phyloP scores from a whole-genome alignment of 37 sponge, comb jelly and placozoan species.

The Axinella damicornis region DNA sequence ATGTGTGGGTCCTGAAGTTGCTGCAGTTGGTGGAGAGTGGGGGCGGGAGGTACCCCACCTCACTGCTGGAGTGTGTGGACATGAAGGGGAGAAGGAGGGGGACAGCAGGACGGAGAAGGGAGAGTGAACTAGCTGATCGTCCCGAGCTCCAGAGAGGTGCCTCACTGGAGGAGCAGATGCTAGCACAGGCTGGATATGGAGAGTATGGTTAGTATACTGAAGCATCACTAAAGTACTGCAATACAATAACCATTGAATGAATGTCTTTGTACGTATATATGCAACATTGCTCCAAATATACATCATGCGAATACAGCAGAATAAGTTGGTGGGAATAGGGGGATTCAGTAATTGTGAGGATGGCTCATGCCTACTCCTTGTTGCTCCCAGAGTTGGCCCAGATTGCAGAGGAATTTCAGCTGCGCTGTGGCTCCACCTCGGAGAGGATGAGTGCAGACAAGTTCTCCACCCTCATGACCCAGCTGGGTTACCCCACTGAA shows the following conservation, averaged over 20 bases:
- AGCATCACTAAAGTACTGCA: too few relatives aligned
- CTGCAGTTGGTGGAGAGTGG: conserved; percentile 12
- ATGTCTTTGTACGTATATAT: too few relatives aligned
- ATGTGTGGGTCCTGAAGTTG: background rate
- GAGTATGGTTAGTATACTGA: conserved; percentile 42
- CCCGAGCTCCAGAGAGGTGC: background rate
- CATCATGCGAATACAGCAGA: too few relatives aligned
- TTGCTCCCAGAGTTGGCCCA: conserved; percentile 50
- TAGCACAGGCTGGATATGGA: conserved; percentile 53
- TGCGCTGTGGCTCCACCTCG: conserved; percentile 39
- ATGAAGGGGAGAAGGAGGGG: background rate
- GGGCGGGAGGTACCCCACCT: background rate
- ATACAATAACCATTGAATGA: too few relatives aligned
- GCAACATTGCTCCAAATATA: too few relatives aligned
- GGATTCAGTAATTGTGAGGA: too few relatives aligned
- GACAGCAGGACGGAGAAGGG: background rate
- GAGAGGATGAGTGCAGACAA: conserved; percentile 19
- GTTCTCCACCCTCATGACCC: conserved; percentile 37
- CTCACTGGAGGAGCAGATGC: conserved; percentile 60
- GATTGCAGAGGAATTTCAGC: conserved; percentile 51
- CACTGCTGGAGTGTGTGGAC: conserved; percentile 16
- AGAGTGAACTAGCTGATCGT: background rate
- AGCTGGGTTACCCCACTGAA: conserved; percentile 36
- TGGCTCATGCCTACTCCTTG: too few relatives aligned
- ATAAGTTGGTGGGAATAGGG: too few relatives aligned